Conservation (phyloP, 2,797 vertebrate genomes). For the Lerista edwardsae region DNA sequence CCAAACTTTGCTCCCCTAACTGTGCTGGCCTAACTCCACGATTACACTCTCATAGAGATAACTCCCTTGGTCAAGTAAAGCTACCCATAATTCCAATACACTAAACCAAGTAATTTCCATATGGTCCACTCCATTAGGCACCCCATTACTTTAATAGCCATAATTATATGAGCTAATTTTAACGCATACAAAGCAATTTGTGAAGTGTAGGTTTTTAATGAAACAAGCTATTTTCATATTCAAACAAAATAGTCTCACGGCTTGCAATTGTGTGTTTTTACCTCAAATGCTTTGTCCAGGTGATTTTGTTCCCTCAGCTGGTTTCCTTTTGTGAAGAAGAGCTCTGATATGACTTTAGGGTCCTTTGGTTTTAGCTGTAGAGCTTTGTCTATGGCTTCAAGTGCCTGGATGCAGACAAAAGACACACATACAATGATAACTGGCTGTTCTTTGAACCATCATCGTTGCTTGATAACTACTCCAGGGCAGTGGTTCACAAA, state of each 20-base stretch:
- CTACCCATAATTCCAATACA: not conserved
- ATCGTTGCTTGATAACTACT: not conserved
- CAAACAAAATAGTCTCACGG: not conserved
- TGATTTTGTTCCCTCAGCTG: conserved; percentile 94
- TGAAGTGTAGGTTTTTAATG: not conserved
- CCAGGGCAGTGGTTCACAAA: too few species aligned
- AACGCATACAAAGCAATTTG: not conserved
- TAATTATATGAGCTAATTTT: not conserved
- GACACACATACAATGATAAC: not conserved
- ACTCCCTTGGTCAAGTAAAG: not conserved
- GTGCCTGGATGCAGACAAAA: conserved; percentile 79
- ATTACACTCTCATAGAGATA: too few species aligned
- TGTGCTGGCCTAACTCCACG: too few species aligned
- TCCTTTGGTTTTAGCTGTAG: conserved; percentile 90
- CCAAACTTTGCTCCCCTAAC: too few species aligned
- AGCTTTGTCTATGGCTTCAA: conserved; percentile 87
- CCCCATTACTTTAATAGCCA: not conserved
- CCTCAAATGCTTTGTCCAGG: conserved; percentile 92
- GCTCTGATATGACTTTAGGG: conserved; percentile 86
- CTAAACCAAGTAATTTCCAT: not conserved
- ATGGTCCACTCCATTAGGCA: too few species aligned
- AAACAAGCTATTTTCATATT: not conserved
- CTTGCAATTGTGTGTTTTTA: conserved; percentile 56
- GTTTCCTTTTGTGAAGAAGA: conserved; percentile 96
- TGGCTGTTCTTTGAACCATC: not conserved